Evolutionary conservation across 64 coral and sea anemone species (phyloP).

Genomic region (Montipora cactus): DNA sequence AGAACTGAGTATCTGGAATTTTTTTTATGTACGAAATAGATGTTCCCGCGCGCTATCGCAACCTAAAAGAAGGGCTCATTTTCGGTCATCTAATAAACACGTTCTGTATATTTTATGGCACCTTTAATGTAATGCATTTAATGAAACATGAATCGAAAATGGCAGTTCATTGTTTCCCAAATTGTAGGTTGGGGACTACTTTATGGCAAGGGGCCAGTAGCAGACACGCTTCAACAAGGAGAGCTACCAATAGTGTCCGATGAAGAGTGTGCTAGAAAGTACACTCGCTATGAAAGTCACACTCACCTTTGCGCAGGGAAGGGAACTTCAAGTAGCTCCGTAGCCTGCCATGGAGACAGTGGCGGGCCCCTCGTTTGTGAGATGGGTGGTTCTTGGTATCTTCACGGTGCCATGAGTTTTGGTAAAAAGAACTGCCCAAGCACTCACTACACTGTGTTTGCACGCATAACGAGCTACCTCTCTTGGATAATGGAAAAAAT

Average conservation of each 20-base stretch:
- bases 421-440: slow-evolving; percentile 44
- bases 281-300: slow-evolving; percentile 21
- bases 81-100: too few species aligned
- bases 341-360: slow-evolving; percentile 66
- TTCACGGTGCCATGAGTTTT: slow-evolving; percentile 57
- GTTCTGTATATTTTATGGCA: too few species aligned
- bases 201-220: background rate
- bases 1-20: too few species aligned
- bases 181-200: slow-evolving; percentile 73
- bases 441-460: slow-evolving; percentile 56
- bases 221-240: slow-evolving; percentile 74
- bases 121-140: too few species aligned
- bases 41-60: too few species aligned
- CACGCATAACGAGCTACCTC: slow-evolving; percentile 47
- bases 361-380: slow-evolving; percentile 65
- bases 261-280: slow-evolving; percentile 69
- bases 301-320: slow-evolving; percentile 81
- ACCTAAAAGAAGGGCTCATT: too few species aligned
- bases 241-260: slow-evolving; percentile 67
- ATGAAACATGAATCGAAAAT: too few species aligned
- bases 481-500: slow-evolving; percentile 55
- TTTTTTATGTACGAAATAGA: too few species aligned
- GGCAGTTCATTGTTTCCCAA: too few species aligned
- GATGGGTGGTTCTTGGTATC: slow-evolving; percentile 9
- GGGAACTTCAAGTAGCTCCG: slow-evolving; percentile 51